Conservation (phyloP, 1,140 invertebrate genomes). For the Drosophila seguyi region DNA sequence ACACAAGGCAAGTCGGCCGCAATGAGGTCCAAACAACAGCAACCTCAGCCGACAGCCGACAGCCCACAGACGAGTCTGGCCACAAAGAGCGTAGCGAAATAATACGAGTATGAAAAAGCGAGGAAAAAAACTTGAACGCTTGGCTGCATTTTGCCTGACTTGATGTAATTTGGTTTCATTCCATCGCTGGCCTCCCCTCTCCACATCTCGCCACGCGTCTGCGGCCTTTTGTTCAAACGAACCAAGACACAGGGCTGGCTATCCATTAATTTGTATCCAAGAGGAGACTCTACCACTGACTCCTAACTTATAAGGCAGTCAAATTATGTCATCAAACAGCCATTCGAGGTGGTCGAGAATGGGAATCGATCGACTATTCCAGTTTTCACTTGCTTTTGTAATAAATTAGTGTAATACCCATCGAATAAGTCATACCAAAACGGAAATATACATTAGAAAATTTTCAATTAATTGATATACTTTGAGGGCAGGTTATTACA, state of each 20-base stretch:
- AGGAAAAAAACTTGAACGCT: slow-evolving; percentile 66
- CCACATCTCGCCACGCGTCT: slow-evolving; percentile 13
- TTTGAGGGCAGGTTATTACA: background rate
- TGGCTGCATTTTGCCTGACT: slow-evolving; percentile 78
- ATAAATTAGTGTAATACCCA: background rate
- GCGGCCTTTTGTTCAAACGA: slow-evolving; percentile 29
- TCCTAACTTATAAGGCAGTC: slow-evolving; percentile 20
- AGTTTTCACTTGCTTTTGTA: background rate
- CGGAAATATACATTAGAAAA: background rate
- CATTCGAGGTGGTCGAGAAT: background rate
- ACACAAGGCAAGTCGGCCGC: slow-evolving; percentile 66
- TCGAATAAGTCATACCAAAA: background rate
- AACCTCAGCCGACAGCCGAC: slow-evolving; percentile 30
- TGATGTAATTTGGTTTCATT: slow-evolving; percentile 77
- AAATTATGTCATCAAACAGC: slow-evolving; percentile 64
- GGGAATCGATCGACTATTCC: background rate
- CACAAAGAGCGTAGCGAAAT: slow-evolving; percentile 73
- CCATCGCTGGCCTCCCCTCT: slow-evolving; percentile 25
- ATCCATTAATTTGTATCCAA: slow-evolving; percentile 55
- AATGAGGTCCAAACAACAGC: slow-evolving; percentile 54
- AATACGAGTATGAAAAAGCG: slow-evolving; percentile 23
- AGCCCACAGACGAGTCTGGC: slow-evolving; percentile 61
- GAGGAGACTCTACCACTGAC: slow-evolving; percentile 17
- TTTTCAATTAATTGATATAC: background rate
- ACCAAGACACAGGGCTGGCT: slow-evolving; percentile 51